Conservation (phyloP, 2,888 invertebrate genomes). For the Agriopis marginaria region DNA sequence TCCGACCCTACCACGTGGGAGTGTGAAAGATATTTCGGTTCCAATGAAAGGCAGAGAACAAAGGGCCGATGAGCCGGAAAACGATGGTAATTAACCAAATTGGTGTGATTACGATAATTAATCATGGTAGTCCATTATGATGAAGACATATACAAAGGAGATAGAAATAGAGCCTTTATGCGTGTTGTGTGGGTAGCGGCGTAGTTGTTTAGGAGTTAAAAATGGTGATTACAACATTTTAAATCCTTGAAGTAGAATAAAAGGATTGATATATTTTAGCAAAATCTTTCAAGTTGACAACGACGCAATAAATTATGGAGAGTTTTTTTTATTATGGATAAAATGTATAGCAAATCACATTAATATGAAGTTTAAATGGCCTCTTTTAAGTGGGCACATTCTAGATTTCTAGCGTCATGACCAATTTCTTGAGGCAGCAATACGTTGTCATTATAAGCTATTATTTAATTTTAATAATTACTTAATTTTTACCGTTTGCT, state of each 20-base stretch:
- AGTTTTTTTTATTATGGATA: neutral
- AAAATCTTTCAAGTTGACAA: neutral
- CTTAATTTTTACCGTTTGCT: too few relatives aligned
- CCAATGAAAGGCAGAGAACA: slow-evolving; percentile 61
- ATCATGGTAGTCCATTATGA: slow-evolving; percentile 48
- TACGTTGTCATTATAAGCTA: too few relatives aligned
- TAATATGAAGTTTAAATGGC: too few relatives aligned
- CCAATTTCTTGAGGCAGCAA: too few relatives aligned
- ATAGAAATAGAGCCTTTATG: slow-evolving; percentile 38
- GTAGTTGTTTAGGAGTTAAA: neutral
- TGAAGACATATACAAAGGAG: slow-evolving; percentile 44
- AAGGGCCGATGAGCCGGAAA: slow-evolving; percentile 64
- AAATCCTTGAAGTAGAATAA: neutral
- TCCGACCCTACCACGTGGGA: slow-evolving; percentile 54
- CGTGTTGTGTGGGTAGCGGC: slow-evolving; percentile 33
- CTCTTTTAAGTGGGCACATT: too few relatives aligned
- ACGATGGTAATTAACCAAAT: slow-evolving; percentile 67
- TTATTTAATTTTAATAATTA: too few relatives aligned
- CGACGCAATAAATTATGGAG: neutral
- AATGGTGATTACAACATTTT: neutral
- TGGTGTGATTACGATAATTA: slow-evolving; percentile 66
- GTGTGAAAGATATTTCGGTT: slow-evolving; percentile 55
- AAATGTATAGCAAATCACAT: too few relatives aligned
- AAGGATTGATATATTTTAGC: neutral
- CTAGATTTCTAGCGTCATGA: too few relatives aligned